Conservation (phyloP, 2,888 invertebrate species). For the Corythucha ciliata region DNA sequence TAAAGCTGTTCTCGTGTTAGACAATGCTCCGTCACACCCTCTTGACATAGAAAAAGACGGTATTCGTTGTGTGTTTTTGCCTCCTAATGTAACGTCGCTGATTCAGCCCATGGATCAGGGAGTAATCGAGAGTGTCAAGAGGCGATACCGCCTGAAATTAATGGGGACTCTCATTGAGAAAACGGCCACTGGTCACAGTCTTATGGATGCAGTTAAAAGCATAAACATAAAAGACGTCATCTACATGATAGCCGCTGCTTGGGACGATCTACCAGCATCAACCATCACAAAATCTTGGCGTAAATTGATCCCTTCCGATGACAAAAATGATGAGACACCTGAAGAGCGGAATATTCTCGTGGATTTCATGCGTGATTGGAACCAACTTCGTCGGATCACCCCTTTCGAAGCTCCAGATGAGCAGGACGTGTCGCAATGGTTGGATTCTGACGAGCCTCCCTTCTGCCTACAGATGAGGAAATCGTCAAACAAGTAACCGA, state of each 20-base stretch:
- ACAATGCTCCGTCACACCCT: slow-evolving; percentile 27
- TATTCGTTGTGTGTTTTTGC: slow-evolving; percentile 22
- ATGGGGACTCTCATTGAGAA: slow-evolving; percentile 19
- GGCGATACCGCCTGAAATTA: slow-evolving; percentile 31
- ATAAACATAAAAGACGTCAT: slow-evolving; percentile 21
- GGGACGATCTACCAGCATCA: slow-evolving; percentile 25
- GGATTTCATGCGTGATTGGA: no score
- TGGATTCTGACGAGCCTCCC: no score
- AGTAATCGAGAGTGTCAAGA: slow-evolving; percentile 33
- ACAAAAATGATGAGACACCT: no score
- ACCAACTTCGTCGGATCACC: no score
- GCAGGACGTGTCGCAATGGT: no score
- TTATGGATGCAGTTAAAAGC: slow-evolving; percentile 20
- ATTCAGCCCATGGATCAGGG: slow-evolving; percentile 35
- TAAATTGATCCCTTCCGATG: no score
- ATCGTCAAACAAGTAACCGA: no score
- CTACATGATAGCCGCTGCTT: slow-evolving; percentile 22
- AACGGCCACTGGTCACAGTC: background rate
- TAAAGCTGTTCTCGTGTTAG: slow-evolving; percentile 26
- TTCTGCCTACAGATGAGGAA: no score
- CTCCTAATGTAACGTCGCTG: slow-evolving; percentile 32
- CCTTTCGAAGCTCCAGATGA: no score
- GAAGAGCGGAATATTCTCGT: no score
- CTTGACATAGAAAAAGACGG: background rate
- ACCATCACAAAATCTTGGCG: slow-evolving; percentile 29